phyloP scores from a whole-genome alignment of 2,113 vertebrate genomes.

The Alethe diademata region DNA sequence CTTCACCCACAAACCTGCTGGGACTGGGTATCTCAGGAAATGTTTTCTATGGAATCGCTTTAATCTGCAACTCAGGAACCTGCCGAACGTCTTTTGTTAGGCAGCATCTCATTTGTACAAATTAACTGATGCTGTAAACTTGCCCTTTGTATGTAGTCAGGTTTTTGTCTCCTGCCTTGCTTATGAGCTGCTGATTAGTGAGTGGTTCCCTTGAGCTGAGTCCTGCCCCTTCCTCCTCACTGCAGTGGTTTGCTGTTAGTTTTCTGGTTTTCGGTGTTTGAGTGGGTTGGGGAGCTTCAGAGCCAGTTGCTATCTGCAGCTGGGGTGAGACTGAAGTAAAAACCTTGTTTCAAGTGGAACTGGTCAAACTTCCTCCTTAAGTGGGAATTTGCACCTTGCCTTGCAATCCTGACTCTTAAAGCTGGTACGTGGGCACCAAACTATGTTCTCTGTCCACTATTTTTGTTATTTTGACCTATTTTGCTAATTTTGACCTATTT shows the following conservation, averaged over 20 bases:
- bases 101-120: background rate
- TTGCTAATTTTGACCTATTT: background rate
- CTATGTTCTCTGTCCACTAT: rapidly evolving
- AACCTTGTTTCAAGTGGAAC: background rate
- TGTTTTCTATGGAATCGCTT: rapidly evolving
- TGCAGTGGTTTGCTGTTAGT: background rate
- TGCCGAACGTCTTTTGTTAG: rapidly evolving
- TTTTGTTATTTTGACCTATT: background rate
- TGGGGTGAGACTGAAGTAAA: background rate
- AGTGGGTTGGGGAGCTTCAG: background rate
- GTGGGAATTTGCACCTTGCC: background rate
- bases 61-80: rapidly evolving
- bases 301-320: background rate
- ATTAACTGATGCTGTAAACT: background rate
- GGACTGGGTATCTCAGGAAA: background rate
- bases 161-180: background rate
- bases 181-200: background rate
- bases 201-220: background rate
- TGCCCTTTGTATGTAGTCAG: background rate
- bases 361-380: background rate
- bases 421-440: background rate
- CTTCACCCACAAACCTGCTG: background rate
- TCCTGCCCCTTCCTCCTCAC: background rate
- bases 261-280: background rate
- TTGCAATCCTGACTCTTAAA: background rate